Evolutionary conservation across 2,888 invertebrate species (phyloP), one percentile per base, ranked within the genome.

Genomic region (Tetramorium bicarinatum): DNA sequence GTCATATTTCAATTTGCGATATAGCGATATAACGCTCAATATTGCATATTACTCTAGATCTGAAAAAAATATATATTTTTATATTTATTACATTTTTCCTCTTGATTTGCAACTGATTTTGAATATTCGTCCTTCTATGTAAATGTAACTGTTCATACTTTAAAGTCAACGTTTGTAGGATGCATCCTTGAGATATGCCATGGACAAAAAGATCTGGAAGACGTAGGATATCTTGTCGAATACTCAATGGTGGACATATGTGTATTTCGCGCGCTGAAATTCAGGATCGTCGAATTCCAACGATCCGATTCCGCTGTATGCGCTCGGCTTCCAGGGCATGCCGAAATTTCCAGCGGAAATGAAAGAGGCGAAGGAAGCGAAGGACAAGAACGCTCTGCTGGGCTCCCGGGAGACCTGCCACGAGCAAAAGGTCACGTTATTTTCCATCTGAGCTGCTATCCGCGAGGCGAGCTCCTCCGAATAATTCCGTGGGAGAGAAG

Each of bases 401-500:
- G 3, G 83, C 75, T 84, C 85, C 77, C 83, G 87, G 83, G 91
- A 91, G 92, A 93, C 90, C 94, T 94, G 95, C 94, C 94, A 94
- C 84, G 82, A 92, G 92, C 94, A 94, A 94, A 93, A 92, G 93
- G 93, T 93, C 92, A 92, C 91, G 94, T 94, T 94, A 95, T 95
- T 95, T 95, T 95, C 95, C 94, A 94, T 93, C 92, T 91, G 94
- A 94, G 91, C 92, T 93, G 93, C 88, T 91, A 92, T 91, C 87
- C 91, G 92, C 93, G 90, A 85, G 52, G 92, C 89, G 87, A 85
- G 88, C 89, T 92, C 90, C 87, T 91, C 11, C 93, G 93, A 94
- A 94, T 94, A 93, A 93, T 93, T 92, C 87, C 85, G 69, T 84
- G 89, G 88, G 85, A 90, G 86, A 90, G 91, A 92, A 90, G 91